These are phyloP conservation scores for Elymnias hypermnestra DNA, from an alignment of 1,140 invertebrate genomes.

Conservation along the genomic window DNA sequence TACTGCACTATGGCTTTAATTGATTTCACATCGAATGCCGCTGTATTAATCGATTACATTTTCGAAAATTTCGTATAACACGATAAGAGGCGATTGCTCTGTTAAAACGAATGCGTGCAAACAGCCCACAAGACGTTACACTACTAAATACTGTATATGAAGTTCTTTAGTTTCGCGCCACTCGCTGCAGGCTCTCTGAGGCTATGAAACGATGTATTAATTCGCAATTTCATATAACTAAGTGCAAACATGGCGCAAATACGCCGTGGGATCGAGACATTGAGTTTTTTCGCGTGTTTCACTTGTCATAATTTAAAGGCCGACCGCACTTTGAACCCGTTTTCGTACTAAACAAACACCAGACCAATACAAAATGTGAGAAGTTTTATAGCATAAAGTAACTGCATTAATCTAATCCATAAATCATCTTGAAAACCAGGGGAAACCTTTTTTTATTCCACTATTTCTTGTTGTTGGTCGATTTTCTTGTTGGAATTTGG, in stretches of 20 bases:
- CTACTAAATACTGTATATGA: conserved; percentile 47
- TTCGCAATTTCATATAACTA: conserved; percentile 61
- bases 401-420: no score
- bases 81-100: conserved; percentile 4
- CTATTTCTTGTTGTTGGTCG: no score
- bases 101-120: conserved; percentile 43
- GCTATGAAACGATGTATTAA: conserved; percentile 48
- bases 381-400: no score
- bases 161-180: conserved; percentile 18
- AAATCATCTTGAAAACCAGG: no score
- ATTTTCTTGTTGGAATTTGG: no score
- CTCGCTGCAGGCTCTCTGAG: conserved; percentile 28
- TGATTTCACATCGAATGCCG: conserved; percentile 5
- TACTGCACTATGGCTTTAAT: neutral
- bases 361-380: no score
- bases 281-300: conserved; percentile 28
- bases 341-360: neutral
- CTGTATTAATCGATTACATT: conserved; percentile 21
- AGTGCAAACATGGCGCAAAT: conserved; percentile 35
- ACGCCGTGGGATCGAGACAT: conserved; percentile 35
- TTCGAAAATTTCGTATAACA: conserved; percentile 11
- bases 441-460: no score
- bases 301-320: conserved; percentile 13
- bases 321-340: conserved; percentile 1
- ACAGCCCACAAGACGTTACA: conserved; percentile 42